Evolutionary conservation across 1,140 invertebrate species (phyloP).

Genomic region (Parapsyche elsis): DNA sequence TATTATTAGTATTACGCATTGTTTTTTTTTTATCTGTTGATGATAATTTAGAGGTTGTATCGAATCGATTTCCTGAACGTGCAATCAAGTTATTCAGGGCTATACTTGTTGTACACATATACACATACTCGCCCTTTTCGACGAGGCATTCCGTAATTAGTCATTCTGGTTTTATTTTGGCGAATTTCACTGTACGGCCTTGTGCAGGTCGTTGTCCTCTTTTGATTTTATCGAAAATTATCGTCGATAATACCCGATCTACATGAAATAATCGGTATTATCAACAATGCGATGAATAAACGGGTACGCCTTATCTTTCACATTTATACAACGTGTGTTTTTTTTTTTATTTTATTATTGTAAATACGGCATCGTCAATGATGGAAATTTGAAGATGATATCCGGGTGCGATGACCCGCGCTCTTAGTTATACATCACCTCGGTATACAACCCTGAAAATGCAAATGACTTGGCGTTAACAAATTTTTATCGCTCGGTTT

Average conservation of each 20-base stretch:
- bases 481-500: neutral
- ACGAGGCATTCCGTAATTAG: no score
- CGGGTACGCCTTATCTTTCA: neutral
- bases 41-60: constrained; percentile 4
- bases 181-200: neutral
- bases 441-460: neutral
- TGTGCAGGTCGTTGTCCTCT: constrained; percentile 17
- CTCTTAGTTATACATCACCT: no score
- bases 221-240: neutral
- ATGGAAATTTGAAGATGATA: neutral
- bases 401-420: constrained; percentile 20
- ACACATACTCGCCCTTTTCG: neutral
- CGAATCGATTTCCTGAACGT: neutral
- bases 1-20: no score
- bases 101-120: neutral
- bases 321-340: neutral
- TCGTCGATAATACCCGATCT: neutral
- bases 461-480: neutral
- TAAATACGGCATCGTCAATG: no score
- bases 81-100: neutral
- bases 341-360: no score
- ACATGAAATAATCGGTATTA: neutral
- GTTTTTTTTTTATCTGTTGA: neutral
- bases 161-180: neutral
- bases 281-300: neutral